Evolutionary conservation across 1,140 invertebrate species (phyloP).

Genomic region (fruit fly (Drosophila melanogaster)): DNA sequence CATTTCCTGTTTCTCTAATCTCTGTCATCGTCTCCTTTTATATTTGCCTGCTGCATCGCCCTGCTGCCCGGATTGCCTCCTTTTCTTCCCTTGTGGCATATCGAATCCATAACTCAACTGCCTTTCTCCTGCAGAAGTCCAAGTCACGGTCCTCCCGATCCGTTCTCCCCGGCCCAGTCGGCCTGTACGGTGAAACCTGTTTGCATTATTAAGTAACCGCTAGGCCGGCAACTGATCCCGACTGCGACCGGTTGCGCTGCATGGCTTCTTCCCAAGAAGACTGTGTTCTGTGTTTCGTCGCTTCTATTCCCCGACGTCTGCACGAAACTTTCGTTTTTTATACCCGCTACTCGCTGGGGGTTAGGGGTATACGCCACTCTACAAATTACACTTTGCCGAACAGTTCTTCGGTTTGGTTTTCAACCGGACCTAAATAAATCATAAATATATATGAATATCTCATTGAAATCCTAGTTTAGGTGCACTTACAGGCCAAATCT

Average conservation of each 20-base stretch:
- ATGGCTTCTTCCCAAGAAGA: constrained; percentile 60
- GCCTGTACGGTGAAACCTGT: constrained; percentile 58
- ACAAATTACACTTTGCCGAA: background rate
- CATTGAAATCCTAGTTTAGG: no score
- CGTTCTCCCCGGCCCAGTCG: background rate
- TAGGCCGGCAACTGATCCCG: constrained; percentile 18
- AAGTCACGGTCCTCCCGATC: constrained; percentile 31
- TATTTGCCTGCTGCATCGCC: constrained; percentile 2
- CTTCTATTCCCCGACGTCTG: constrained; percentile 38
- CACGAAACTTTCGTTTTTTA: constrained; percentile 77
- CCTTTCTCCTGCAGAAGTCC: constrained; percentile 48
- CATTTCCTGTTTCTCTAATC: constrained; percentile 68
- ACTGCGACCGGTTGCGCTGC: constrained; percentile 60
- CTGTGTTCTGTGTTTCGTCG: constrained; percentile 25
- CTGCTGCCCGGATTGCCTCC: constrained; percentile 4
- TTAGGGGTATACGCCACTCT: background rate
- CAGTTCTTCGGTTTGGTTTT: background rate
- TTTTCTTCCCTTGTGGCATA: constrained; percentile 49
- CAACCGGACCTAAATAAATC: background rate
- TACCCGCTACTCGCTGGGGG: constrained; percentile 15
- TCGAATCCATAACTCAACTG: constrained; percentile 66
- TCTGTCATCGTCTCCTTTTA: constrained; percentile 48
- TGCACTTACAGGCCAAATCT: no score
- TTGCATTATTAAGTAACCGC: constrained; percentile 79
- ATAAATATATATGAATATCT: background rate